Base-by-base conservation (phyloP, 2,113 vertebrate species). In the Urocynchramus pylzowi region DNA sequence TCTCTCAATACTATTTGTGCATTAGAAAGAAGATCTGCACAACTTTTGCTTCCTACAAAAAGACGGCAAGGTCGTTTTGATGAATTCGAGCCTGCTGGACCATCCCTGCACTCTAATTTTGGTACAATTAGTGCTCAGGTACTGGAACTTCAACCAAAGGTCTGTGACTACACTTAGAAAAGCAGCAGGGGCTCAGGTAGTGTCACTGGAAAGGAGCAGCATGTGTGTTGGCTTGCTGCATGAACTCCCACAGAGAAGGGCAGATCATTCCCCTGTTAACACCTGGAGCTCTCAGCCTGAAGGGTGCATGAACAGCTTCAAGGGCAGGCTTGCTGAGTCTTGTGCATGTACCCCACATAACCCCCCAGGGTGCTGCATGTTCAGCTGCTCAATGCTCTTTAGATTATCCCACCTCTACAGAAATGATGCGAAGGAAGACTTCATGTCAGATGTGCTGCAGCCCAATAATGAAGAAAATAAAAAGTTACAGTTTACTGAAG, bases 31-130 rank as follows among this genome's bases (percentile, higher is more conserved):
- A 27, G 19, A 68, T 6, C 2, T 0, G 6, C 14, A 13, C 19
- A 49, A 31, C 22, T 37, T 35, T 7, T 74, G 27, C 45, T 75
- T 69, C 60, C 60, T 41, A n/a, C 59, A 26, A 52, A 37, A 59
- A 44, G 45, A 11, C 0, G 3, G 12, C 6, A 44, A 11, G 9
- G 63, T 33, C 0, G 0, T 20, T 70, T 28, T 3, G 18, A 74
- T 67, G 88, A 53, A 50, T 18, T 27, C 6, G 19, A 44, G n/a
- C 31, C 39, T 7, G 35, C 12, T 35, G 64, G 73, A 28, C 45
- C 11, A 10, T 1, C 3, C 39, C 33, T 59, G 39, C 68, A 56
- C 52, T 84, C 79, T 39, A n/a, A 23, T 7, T 70, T 61, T 30
- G 8, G 26, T 45, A 22, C 75, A 47, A 4, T 53, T 35, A 26